These are phyloP conservation scores for Harpalus rufipes DNA, from an alignment of 2,888 invertebrate species.

Conservation along the genomic window DNA sequence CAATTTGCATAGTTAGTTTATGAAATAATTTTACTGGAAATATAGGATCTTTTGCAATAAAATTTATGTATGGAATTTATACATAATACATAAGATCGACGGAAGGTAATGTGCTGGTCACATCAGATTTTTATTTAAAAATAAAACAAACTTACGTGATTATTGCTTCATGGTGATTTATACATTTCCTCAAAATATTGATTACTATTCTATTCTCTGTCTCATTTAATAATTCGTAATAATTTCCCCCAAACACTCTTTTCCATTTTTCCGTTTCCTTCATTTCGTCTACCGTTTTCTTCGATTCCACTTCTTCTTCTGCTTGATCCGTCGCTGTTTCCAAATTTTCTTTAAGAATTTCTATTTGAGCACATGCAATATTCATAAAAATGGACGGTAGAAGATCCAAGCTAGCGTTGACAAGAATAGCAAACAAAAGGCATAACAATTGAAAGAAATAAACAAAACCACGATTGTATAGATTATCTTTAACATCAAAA, in stretches of 20 bases:
- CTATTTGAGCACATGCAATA: conserved; percentile 68
- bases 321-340: conserved; percentile 51
- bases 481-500: conserved; percentile 64
- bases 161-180: conserved; percentile 54
- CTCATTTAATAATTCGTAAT: conserved; percentile 22
- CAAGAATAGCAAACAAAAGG: conserved; percentile 67
- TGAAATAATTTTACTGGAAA: no score
- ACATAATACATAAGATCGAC: no score
- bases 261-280: conserved; percentile 11
- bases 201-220: conserved; percentile 32
- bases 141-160: conserved; percentile 16
- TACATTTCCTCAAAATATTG: conserved; percentile 34
- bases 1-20: no score
- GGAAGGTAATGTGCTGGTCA: no score
- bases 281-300: not conserved
- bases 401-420: conserved; percentile 69
- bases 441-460: conserved; percentile 67
- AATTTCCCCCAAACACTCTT: not conserved
- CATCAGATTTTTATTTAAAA: no score
- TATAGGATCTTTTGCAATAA: no score
- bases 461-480: conserved; percentile 63
- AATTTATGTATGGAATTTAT: no score
- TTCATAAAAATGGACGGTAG: conserved; percentile 69
- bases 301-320: not conserved
- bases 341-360: conserved; percentile 68